Percentiles rank a stretch among this genome's conserved stretches.
Evolutionary conservation across 2,797 vertebrate species (phyloP).

Genomic region (Mus spretus): DNA sequence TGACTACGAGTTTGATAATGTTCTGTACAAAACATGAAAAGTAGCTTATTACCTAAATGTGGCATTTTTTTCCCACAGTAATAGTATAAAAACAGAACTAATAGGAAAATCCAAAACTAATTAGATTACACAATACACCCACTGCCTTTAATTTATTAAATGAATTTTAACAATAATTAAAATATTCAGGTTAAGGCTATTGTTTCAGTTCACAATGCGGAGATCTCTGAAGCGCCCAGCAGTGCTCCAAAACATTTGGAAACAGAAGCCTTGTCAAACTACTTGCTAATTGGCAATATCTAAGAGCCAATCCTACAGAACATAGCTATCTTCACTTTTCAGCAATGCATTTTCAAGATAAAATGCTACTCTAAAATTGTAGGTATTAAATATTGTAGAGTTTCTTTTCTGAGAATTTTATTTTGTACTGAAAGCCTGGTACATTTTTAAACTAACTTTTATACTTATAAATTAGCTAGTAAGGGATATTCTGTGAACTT

Average conservation of each 20-base stretch:
- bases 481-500: constrained; percentile 5
- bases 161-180: constrained; percentile 63
- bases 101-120: constrained; percentile 64
- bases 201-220: constrained; percentile 74
- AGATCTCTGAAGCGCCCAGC: constrained; percentile 69
- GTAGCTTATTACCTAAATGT: constrained; percentile 8
- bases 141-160: constrained; percentile 73
- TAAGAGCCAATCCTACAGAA: background rate
- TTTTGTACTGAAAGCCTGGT: background rate
- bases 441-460: background rate
- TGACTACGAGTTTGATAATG: constrained; percentile 9
- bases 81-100: constrained; percentile 65
- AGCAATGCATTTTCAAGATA: constrained; percentile 7
- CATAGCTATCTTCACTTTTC: constrained; percentile 24
- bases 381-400: background rate
- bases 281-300: constrained; percentile 73
- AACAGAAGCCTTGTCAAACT: constrained; percentile 72
- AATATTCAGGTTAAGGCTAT: constrained; percentile 61
- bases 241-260: constrained; percentile 69
- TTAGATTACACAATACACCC: constrained; percentile 49
- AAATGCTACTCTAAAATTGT: background rate
- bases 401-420: background rate
- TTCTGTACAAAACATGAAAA: constrained; percentile 56
- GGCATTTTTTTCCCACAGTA: constrained; percentile 46
- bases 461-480: background rate